Evolutionary conservation across 2,797 vertebrate species (phyloP).

Genomic region (Babyrousa celebensis): DNA sequence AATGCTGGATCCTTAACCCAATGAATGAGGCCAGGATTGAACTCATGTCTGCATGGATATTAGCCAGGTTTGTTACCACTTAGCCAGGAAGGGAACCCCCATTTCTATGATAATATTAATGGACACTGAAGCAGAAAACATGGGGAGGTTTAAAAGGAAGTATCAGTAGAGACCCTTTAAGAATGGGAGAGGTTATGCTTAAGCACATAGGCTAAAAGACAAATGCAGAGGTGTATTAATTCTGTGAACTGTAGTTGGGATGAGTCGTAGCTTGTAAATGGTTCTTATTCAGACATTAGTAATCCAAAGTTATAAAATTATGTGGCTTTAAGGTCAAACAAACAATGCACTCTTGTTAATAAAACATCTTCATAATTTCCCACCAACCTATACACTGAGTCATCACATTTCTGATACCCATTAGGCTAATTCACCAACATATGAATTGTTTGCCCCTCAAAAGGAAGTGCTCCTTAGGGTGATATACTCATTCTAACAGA

Average conservation of each 20-base stretch:
- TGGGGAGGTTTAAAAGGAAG: background rate
- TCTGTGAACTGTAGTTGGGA: slow-evolving; percentile 1
- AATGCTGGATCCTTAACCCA: no score
- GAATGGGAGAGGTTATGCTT: slow-evolving; percentile 9
- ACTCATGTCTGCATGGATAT: no score
- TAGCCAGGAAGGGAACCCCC: no score
- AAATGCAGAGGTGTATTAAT: slow-evolving; percentile 63
- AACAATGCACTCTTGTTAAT: background rate
- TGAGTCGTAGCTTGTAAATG: slow-evolving; percentile 67
- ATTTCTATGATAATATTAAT: background rate
- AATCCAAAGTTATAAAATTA: slow-evolving; percentile 28
- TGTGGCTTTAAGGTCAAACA: slow-evolving; percentile 58
- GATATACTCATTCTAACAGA: background rate
- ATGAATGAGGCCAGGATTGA: no score
- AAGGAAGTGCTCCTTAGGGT: background rate
- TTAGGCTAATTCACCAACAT: background rate
- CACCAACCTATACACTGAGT: background rate
- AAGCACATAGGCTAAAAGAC: slow-evolving; percentile 48
- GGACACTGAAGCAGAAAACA: background rate
- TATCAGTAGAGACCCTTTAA: background rate
- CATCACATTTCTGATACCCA: background rate
- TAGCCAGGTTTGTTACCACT: no score
- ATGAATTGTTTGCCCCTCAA: background rate
- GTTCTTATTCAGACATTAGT: slow-evolving; percentile 50
- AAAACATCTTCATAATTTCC: slow-evolving; percentile 35